These are phyloP conservation scores for Ypsolopha scabrella DNA, from an alignment of 2,888 invertebrate genomes.

Conservation along the genomic window DNA sequence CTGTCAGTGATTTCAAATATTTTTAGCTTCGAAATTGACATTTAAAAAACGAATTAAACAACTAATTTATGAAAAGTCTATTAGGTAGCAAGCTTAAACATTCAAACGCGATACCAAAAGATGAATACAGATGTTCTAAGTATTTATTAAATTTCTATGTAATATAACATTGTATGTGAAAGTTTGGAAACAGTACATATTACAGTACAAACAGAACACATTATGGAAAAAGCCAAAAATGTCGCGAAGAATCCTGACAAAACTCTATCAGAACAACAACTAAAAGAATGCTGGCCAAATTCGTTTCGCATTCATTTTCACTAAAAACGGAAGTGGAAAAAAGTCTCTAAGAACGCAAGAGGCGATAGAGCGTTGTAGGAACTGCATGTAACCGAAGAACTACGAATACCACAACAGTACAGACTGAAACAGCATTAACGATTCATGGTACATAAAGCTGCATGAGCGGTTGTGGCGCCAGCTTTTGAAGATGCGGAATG, in stretches of 20 bases:
- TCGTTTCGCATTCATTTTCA: constrained; percentile 23
- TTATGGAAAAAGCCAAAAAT: no score
- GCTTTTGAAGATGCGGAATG: neutral
- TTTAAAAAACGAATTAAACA: no score
- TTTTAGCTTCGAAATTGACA: no score
- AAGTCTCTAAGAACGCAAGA: constrained; percentile 6
- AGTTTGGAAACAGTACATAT: no score
- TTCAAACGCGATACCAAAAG: no score
- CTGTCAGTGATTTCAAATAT: no score
- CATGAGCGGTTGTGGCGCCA: constrained; percentile 5
- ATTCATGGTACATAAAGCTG: constrained; percentile 20
- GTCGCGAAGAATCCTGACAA: neutral
- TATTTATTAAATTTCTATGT: no score
- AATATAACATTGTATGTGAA: no score
- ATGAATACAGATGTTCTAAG: no score
- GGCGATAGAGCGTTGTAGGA: neutral
- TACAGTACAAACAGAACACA: no score
- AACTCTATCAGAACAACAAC: neutral
- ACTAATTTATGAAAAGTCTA: no score
- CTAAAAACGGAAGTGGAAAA: constrained; percentile 19
- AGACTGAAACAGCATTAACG: constrained; percentile 17
- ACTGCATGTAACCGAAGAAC: neutral
- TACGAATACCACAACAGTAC: neutral
- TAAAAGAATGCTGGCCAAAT: constrained; percentile 16
- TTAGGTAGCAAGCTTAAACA: no score